phyloP scores from a whole-genome alignment of 2,113 vertebrate species.

The Oncorhynchus keta region DNA sequence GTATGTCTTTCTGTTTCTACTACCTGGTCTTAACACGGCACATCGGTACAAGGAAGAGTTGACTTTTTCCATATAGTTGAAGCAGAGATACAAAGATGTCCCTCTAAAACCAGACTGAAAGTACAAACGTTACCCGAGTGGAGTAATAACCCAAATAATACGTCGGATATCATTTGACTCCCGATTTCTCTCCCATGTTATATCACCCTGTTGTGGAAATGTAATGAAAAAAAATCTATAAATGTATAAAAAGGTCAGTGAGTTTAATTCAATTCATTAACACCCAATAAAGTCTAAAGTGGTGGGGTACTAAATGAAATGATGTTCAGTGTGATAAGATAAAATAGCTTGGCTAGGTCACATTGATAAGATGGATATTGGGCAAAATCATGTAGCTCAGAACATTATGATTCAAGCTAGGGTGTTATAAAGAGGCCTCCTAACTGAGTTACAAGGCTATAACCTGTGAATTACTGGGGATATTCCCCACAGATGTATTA shows the following conservation, averaged over 20 bases:
- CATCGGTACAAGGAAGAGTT: neutral
- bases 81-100: neutral
- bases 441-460: neutral
- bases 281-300: conserved; percentile 29
- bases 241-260: conserved; percentile 23
- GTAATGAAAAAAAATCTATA: conserved; percentile 36
- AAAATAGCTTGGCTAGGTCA: conserved; percentile 10
- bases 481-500: neutral
- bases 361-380: conserved; percentile 29
- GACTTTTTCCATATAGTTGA: conserved; percentile 7
- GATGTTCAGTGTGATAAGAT: conserved; percentile 31
- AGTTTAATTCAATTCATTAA: conserved; percentile 46
- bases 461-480: neutral
- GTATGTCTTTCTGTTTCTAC: neutral
- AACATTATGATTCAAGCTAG: conserved; percentile 7
- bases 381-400: conserved; percentile 21
- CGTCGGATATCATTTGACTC: neutral
- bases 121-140: neutral
- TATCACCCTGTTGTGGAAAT: conserved; percentile 36
- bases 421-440: conserved; percentile 9
- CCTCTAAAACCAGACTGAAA: neutral
- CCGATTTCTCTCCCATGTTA: conserved; percentile 23
- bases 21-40: neutral
- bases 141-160: neutral
- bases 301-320: conserved; percentile 34